Percentiles rank a stretch among this genome's conserved stretches.
phyloP scores from a whole-genome alignment of 2,797 vertebrate genomes.

The Crocidura indochinensis region DNA sequence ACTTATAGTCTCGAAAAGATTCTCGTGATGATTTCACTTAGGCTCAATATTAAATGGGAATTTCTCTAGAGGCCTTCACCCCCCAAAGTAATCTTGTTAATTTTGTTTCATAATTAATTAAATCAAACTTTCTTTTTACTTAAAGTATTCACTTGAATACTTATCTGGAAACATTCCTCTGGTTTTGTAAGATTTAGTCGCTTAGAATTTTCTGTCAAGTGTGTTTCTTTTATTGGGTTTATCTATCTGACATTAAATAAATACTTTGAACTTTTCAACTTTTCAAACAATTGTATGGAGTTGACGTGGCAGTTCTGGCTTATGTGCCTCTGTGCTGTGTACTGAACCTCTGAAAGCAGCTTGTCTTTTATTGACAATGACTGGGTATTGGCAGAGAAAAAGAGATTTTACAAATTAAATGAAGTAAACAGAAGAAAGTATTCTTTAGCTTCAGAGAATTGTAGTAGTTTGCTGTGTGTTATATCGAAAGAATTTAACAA shows the following conservation, averaged over 20 bases:
- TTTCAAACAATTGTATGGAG: constrained; percentile 65
- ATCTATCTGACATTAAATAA: constrained; percentile 82
- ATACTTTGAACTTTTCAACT: constrained; percentile 86
- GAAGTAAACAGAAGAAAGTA: constrained; percentile 63
- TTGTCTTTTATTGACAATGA: constrained; percentile 12
- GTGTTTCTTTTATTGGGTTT: constrained; percentile 75
- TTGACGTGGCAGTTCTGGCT: constrained; percentile 62
- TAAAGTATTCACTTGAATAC: constrained; percentile 72
- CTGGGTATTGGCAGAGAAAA: constrained; percentile 32
- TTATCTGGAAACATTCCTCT: constrained; percentile 71
- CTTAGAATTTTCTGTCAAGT: constrained; percentile 77
- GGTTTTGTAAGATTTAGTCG: constrained; percentile 68
- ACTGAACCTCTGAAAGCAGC: background rate
- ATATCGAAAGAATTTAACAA: too few species aligned
- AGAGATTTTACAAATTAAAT: constrained; percentile 17
- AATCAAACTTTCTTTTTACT: constrained; percentile 74
- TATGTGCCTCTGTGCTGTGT: background rate
- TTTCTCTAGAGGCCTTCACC: constrained; percentile 12
- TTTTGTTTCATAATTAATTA: constrained; percentile 75
- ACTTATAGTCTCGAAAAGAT: constrained; percentile 8
- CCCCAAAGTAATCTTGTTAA: constrained; percentile 20
- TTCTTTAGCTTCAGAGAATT: constrained; percentile 17
- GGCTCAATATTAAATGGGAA: constrained; percentile 50
- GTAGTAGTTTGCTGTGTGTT: background rate
- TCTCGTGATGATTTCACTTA: constrained; percentile 45